Evolutionary conservation across 2,888 invertebrate genomes (phyloP), one percentile per base, ranked within the genome.

Genomic region (Drosophila formosana): DNA sequence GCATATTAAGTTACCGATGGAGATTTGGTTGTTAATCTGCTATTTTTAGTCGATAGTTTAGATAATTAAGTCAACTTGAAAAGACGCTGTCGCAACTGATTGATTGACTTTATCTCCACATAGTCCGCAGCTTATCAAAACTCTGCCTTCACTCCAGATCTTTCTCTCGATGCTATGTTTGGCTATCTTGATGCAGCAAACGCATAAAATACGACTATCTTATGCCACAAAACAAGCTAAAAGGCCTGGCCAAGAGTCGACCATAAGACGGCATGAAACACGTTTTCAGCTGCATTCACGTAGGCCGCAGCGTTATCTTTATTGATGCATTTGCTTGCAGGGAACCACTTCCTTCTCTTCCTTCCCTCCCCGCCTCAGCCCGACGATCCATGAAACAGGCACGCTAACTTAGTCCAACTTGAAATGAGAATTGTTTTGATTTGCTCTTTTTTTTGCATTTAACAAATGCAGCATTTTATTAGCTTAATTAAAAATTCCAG

Each of bases 1-100:
- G 65, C 77, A 66, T 81, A 82, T 82, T 81, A 67, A 67, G 75
- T 82, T 79, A 71, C 77, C 81, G 49, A 72, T 80, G 28, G 37
- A 28, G 57, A 47, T 37, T 58, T 70, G 57, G 69, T 65, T 66
- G 65, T 68, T 62, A 57, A 71, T 45, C 55, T 39, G 63, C 75
- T 67, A 80, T 80, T 82, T 80, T 58, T 70, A 78, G 80, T 58
- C 66, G 53, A 41, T 46, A 52, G 66, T 62, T 66, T 57, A 79
- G 75, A 82, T 84, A 84, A 84, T 84, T 84, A 87, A 84, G 83
- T 87, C 80, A 72, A 70, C 66, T 75, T 83, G 65, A 78, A 82
- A 68, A 71, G 71, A 76, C 63, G 81, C 80, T 83, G 87, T 87
- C 75, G 62, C 67, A 78, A 67, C 71, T 83, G 80, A 84, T 84